Base-by-base conservation (phyloP, 1,140 invertebrate genomes). In the Leptinotarsa undecemlineata region DNA sequence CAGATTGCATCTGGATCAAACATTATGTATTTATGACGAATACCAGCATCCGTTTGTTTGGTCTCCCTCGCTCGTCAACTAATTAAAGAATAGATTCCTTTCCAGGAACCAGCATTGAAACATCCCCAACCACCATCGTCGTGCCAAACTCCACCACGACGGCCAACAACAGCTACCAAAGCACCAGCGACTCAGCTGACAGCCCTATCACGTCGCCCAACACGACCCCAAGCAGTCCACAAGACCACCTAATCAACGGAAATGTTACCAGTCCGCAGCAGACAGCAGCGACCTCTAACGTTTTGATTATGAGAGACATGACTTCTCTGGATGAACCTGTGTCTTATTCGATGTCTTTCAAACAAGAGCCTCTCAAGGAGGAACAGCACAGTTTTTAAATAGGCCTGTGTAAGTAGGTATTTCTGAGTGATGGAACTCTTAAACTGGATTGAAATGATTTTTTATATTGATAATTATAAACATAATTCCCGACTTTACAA, bases 291-390 rank as follows among this genome's bases (percentile, higher is more conserved):
- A 80, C 80, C 67, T 75, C 81, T 26, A 82, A 79, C 57, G 81
- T 86, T 17, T 71, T 85, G 48, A 84, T 85, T 19, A 81, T 86
- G 79, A 78, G 81, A 48, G 84, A 84, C 33, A 78, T 85, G 13
- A 73, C 77, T 3, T 61, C 74, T 6, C 77, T 84, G 26, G 84
- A 85, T 14, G 83, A 83, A 33, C 74, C 82, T 15, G 62, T 47
- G 62, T 67, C 79, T 17, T 86, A 82, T 68, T 73, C 77, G 13
- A 83, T 86, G 62, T 79, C 82, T 48, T 86, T 87, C 75, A 87
- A 87, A 78, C 84, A 85, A 77, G 86, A 87, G 77, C 85, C 85
- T 5, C 79, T 84, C n/a, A 79, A 86, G 70, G 85, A 86, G 73
- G 85, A 86, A 75, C 80, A 82, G 60, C 82, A 81, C 48, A 76